Evolutionary conservation across 1,140 invertebrate genomes (phyloP), one percentile per base, ranked within the genome.

Genomic region (Drosophila pseudoananassae): DNA sequence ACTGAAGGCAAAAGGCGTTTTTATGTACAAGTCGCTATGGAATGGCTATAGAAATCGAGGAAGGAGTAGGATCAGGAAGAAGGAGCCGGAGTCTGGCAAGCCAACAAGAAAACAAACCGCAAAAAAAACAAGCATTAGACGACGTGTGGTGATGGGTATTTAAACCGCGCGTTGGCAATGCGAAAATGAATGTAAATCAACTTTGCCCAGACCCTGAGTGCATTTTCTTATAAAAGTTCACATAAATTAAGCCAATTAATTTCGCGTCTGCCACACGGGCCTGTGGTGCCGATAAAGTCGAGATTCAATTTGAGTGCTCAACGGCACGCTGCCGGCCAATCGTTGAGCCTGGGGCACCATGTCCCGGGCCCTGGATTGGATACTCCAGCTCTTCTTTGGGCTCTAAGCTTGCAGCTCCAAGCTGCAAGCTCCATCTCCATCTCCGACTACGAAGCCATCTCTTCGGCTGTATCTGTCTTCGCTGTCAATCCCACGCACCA

Each of bases 191-290:
- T 72, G 68, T 72, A 61, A 72, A 60, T 60, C 70, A 73, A 72
- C 69, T 61, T 53, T 60, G 56, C 56, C 40, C 38, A 49, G 50
- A 29, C 25, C 50, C 57, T 65, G 47, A 70, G 59, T 70, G 56
- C 56, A 54, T 83, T 83, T 83, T 47, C 71, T 70, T 65, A 70
- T 63, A 79, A 51, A 58, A 69, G 70, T 60, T 49, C 50, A 71
- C 77, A 76, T 79, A 84, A 83, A 84, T 83, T 83, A 83, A 84
- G 76, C 76, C 80, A 83, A 83, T 83, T 83, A 83, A 76, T 84
- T 79, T 84, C 66, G 63, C 79, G 71, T 69, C 69, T 64, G 65
- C 71, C 74, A 84, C 61, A 84, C 61, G 57, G 72, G 69, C 54
- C 77, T 66, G 76, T 72, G 57, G 77, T 83, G 76, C 65, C 80